These are phyloP conservation scores for Epirrhoe alternata DNA, from an alignment of 2,888 invertebrate genomes.

Conservation along the genomic window DNA sequence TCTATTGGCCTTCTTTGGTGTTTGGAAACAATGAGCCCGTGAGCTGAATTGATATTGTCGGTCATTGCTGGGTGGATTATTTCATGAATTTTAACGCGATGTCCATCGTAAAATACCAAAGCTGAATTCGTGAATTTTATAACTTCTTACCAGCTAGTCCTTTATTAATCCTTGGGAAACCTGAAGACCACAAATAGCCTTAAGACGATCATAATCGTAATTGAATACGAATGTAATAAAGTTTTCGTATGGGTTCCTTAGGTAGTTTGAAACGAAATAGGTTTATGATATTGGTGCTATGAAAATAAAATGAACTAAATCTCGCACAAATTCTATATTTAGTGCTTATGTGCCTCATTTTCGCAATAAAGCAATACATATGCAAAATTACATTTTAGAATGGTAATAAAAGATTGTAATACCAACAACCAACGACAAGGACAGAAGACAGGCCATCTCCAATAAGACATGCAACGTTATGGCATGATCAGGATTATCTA, in stretches of 20 bases:
- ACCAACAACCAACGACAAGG: conserved; percentile 14
- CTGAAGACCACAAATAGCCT: background rate
- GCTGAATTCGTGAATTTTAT: conserved; percentile 14
- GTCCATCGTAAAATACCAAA: conserved; percentile 22
- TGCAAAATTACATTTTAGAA: conserved; percentile 10
- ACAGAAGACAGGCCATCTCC: conserved; percentile 27
- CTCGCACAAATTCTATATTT: background rate
- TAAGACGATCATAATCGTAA: conserved; percentile 1
- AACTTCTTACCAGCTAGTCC: conserved; percentile 3
- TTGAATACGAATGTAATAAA: background rate
- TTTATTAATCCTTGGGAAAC: background rate
- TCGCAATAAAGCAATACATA: conserved; percentile 7
- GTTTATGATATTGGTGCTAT: background rate
- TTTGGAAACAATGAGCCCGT: conserved; percentile 41
- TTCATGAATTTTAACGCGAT: conserved; percentile 23
- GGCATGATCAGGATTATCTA: conserved; percentile 62
- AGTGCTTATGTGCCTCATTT: background rate
- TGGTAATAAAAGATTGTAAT: conserved; percentile 9
- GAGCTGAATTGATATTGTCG: conserved; percentile 35
- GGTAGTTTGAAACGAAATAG: background rate
- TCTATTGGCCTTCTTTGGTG: conserved; percentile 29
- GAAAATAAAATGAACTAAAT: background rate
- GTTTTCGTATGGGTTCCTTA: background rate
- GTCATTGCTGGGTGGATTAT: conserved; percentile 16
- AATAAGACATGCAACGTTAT: conserved; percentile 47